Conservation (phyloP, 1,140 invertebrate species). For the Eurosta solidaginis region DNA sequence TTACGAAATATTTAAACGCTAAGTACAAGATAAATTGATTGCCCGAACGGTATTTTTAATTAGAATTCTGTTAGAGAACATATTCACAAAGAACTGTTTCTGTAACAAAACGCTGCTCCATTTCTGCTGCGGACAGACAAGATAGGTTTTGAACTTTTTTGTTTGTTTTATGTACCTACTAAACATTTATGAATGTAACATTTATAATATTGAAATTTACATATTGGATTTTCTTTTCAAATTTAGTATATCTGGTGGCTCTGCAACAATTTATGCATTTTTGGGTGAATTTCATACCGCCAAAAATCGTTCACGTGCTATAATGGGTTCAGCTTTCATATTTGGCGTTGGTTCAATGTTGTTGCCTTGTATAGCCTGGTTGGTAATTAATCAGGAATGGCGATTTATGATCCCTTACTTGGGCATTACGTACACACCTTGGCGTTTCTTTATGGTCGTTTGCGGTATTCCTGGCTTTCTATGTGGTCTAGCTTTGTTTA, state of each 20-base stretch:
- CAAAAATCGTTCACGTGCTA: slow-evolving; percentile 36
- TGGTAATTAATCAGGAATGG: slow-evolving; percentile 41
- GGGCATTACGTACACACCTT: slow-evolving; percentile 40
- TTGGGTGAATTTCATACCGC: slow-evolving; percentile 40
- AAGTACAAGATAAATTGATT: too few relatives aligned
- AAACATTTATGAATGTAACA: neutral
- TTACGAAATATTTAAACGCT: too few relatives aligned
- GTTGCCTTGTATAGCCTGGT: slow-evolving; percentile 38
- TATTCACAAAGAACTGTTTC: too few relatives aligned
- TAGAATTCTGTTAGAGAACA: too few relatives aligned
- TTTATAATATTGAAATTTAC: neutral
- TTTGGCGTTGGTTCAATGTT: slow-evolving; percentile 39
- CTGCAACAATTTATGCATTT: slow-evolving; percentile 40
- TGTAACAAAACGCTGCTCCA: too few relatives aligned
- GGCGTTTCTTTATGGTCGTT: slow-evolving; percentile 38
- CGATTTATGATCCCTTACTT: slow-evolving; percentile 34
- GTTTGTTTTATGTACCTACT: too few relatives aligned
- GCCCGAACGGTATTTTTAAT: too few relatives aligned
- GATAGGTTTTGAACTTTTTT: too few relatives aligned
- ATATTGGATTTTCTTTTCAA: neutral
- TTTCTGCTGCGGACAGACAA: too few relatives aligned
- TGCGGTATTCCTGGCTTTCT: slow-evolving; percentile 37
- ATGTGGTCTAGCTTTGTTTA: slow-evolving; percentile 59
- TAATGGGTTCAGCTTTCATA: slow-evolving; percentile 43
- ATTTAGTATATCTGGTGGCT: slow-evolving; percentile 39